Evolutionary conservation across 2,888 invertebrate species (phyloP).

Genomic region (Caenorhabditis imperialis): DNA sequence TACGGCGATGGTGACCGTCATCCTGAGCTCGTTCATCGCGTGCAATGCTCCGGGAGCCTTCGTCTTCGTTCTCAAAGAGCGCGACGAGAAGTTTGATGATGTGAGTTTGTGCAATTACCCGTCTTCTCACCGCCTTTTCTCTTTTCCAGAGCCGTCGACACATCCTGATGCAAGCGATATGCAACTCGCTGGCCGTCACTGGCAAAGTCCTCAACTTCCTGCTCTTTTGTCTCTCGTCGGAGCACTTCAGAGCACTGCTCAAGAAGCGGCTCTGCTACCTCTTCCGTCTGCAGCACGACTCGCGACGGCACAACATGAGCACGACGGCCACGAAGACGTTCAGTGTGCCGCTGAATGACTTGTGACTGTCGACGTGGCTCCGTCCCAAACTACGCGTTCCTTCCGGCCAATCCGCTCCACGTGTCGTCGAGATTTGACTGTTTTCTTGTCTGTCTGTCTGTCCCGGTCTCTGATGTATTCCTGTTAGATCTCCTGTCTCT

Average conservation of each 20-base stretch:
- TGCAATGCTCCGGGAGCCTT: conserved; percentile 66
- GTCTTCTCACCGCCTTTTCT: not conserved
- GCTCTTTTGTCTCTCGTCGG: conserved; percentile 68
- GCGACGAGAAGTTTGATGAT: conserved; percentile 36
- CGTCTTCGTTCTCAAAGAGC: conserved; percentile 56
- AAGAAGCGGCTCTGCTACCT: conserved; percentile 52
- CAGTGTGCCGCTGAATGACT: conserved; percentile 52
- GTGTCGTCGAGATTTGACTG: too few relatives aligned
- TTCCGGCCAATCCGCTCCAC: conserved; percentile 15
- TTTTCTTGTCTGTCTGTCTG: too few relatives aligned
- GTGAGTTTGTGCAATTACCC: too few relatives aligned
- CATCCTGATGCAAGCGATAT: conserved; percentile 53
- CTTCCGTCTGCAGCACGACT: conserved; percentile 18
- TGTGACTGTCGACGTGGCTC: conserved; percentile 17
- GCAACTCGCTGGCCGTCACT: conserved; percentile 62
- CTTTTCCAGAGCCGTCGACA: conserved; percentile 48
- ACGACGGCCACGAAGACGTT: conserved; percentile 54
- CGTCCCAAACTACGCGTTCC: too few relatives aligned
- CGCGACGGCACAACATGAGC: conserved; percentile 42
- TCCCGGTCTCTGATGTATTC: too few relatives aligned
- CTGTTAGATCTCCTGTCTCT: not conserved
- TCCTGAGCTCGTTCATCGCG: conserved; percentile 62
- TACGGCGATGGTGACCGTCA: conserved; percentile 67
- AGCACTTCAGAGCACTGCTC: conserved; percentile 65
- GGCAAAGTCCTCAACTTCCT: conserved; percentile 71